Percentiles rank a stretch among this genome's conserved stretches.
Conservation (phyloP, 2,113 vertebrate genomes). For the Paraplagusia blochii region DNA sequence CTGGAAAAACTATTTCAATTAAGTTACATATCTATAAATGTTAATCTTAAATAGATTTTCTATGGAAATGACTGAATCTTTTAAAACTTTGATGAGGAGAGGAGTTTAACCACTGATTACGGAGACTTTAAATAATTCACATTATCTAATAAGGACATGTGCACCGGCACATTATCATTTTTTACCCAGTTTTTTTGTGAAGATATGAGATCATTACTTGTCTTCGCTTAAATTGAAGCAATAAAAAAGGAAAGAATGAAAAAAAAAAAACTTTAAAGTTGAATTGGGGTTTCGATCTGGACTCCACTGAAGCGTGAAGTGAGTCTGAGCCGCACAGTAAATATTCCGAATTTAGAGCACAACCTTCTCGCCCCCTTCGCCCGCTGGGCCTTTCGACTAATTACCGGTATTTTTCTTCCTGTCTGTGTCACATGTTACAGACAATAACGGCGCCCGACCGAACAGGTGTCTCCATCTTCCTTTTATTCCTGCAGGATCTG, state of each 20-base stretch:
- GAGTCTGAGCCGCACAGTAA: constrained; percentile 23
- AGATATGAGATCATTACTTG: background rate
- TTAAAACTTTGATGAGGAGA: too few relatives aligned
- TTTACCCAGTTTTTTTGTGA: too few relatives aligned
- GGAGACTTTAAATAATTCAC: too few relatives aligned
- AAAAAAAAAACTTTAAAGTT: constrained; percentile 33
- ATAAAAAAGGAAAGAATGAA: background rate
- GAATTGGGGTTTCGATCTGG: constrained; percentile 40
- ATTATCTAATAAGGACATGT: background rate
- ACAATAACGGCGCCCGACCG: constrained; percentile 31
- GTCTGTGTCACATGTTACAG: constrained; percentile 22
- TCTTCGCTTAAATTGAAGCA: constrained; percentile 13
- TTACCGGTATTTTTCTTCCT: constrained; percentile 29
- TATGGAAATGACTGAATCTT: too few relatives aligned
- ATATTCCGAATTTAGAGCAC: constrained; percentile 51
- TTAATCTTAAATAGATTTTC: too few relatives aligned
- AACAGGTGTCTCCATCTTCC: constrained; percentile 41
- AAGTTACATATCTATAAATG: too few relatives aligned
- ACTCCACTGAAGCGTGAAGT: constrained; percentile 29
- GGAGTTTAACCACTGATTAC: too few relatives aligned
- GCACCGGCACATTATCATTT: constrained; percentile 3
- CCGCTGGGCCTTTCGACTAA: constrained; percentile 33
- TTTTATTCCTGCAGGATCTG: constrained; percentile 41
- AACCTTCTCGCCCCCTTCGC: constrained; percentile 25
- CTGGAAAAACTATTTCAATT: too few relatives aligned